These are phyloP conservation scores for Pempheris klunzingeri DNA, from an alignment of 2,797 vertebrate genomes.

Conservation along the genomic window DNA sequence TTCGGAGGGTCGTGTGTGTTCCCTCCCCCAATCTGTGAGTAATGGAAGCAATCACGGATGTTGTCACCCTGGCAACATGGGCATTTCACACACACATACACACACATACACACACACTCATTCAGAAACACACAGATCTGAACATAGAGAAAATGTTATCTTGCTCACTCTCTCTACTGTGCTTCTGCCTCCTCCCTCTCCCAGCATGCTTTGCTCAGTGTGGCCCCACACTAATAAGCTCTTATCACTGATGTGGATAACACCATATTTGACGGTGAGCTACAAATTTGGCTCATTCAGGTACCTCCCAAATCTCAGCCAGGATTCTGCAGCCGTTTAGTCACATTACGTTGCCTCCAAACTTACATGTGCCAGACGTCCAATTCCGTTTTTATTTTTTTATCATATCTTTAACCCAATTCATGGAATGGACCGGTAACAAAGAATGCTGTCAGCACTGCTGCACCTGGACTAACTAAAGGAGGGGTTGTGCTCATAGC, in stretches of 20 bases:
- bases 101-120: not conserved
- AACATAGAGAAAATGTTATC: slow-evolving; percentile 7
- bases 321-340: slow-evolving; percentile 2
- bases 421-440: slow-evolving; percentile 8
- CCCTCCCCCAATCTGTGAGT: slow-evolving; percentile 12
- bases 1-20: slow-evolving; percentile 24
- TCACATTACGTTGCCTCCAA: slow-evolving; percentile 7
- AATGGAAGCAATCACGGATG: slow-evolving; percentile 21
- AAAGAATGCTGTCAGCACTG: not conserved
- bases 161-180: not conserved
- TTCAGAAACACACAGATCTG: not conserved
- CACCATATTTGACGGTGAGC: slow-evolving; percentile 34
- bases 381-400: slow-evolving; percentile 7
- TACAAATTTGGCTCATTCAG: slow-evolving; percentile 41
- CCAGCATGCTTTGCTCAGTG: slow-evolving; percentile 33
- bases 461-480: slow-evolving; percentile 5
- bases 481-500: not conserved
- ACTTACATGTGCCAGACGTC: slow-evolving; percentile 17
- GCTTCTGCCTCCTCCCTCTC: slow-evolving; percentile 2
- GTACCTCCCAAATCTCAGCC: slow-evolving; percentile 22
- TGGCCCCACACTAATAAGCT: slow-evolving; percentile 54
- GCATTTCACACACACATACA: not conserved
- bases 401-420: slow-evolving; percentile 13
- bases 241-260: slow-evolving; percentile 54
- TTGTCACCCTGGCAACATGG: slow-evolving; percentile 33